Conservation (phyloP, 2,888 invertebrate genomes). For the Thera britannica region DNA sequence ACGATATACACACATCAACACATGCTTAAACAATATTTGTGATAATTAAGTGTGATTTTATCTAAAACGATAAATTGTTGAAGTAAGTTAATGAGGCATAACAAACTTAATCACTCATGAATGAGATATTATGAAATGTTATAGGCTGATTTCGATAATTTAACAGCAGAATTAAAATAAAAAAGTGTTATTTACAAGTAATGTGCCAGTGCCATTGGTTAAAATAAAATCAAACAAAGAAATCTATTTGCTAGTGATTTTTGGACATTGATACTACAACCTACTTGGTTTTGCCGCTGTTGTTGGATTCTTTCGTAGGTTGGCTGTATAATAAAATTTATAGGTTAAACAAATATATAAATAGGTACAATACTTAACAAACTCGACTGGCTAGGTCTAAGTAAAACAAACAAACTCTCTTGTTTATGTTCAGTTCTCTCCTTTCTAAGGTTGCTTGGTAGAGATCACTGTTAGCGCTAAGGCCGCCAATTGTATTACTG, state of each 20-base stretch:
- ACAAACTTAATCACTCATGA: not conserved
- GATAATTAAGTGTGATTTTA: too few relatives aligned
- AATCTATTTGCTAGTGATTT: not conserved
- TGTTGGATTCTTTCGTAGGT: constrained; percentile 68
- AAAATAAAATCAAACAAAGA: constrained; percentile 2
- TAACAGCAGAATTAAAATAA: not conserved
- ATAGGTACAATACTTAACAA: not conserved
- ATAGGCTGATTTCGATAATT: not conserved
- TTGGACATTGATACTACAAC: constrained; percentile 70
- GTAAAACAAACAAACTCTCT: too few relatives aligned
- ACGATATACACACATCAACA: too few relatives aligned
- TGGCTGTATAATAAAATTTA: constrained; percentile 63
- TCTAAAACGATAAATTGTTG: too few relatives aligned
- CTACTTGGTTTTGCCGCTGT: constrained; percentile 67
- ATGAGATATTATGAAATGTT: not conserved
- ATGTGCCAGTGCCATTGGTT: not conserved
- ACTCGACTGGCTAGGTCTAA: too few relatives aligned
- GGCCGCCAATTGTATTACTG: too few relatives aligned
- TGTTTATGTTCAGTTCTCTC: too few relatives aligned
- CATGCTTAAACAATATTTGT: too few relatives aligned
- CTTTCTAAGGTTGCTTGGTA: too few relatives aligned
- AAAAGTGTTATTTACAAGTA: not conserved
- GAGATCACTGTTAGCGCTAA: too few relatives aligned
- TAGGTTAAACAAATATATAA: constrained; percentile 29
- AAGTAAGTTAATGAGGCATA: not conserved